Base-by-base conservation (phyloP, 2,888 invertebrate genomes). In the Drosophila atroscutellata region DNA sequence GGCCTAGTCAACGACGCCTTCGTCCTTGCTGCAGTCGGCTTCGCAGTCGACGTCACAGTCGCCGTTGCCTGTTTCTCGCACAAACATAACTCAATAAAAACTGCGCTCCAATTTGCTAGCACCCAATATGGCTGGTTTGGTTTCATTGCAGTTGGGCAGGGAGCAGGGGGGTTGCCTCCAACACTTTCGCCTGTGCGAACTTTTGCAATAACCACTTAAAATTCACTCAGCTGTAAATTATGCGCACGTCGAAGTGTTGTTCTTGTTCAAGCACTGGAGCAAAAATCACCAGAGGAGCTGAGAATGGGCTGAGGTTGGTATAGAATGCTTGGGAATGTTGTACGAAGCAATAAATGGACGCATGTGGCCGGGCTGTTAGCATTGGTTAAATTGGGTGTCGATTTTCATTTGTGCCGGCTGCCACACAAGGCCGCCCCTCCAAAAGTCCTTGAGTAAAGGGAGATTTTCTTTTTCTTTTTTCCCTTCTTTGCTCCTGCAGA, bases 221-320 rank as follows among this genome's bases (percentile, higher is more conserved):
- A 91, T 91, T 88, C 91, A 90, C 83, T 91, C 91, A 91, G 90
- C 91, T 90, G 91, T 88, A 90, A 91, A 86, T 91, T 92, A 91
- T 92, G 91, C 90, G 88, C 88, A 76, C 80, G 77, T 80, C 80
- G 70, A 89, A 91, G 91, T 91, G 92, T 89, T 91, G 89, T 91
- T 91, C 89, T 79, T 86, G 84, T 76, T 89, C 66, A 76, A 71
- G 64, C 63, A 63, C 73, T 50, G 30, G 51, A 56, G 75, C 60
- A 62, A 51, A 39, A 55, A 71, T 69, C 60, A 30, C 51, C 54
- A 56, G 39, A 8, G 65, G 11, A 70, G 47, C 45, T 61, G 49
- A 7, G 18, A 8, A 11, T 8, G 49, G n/a, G n/a, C 50, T 18
- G 50, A 7, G 34, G 2, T 2, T 15, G 1, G 13, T 13, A 13